Evolutionary conservation across 2,797 vertebrate genomes (phyloP), one percentile per base, ranked within the genome.

Genomic region (Pseudomugil tenellus): DNA sequence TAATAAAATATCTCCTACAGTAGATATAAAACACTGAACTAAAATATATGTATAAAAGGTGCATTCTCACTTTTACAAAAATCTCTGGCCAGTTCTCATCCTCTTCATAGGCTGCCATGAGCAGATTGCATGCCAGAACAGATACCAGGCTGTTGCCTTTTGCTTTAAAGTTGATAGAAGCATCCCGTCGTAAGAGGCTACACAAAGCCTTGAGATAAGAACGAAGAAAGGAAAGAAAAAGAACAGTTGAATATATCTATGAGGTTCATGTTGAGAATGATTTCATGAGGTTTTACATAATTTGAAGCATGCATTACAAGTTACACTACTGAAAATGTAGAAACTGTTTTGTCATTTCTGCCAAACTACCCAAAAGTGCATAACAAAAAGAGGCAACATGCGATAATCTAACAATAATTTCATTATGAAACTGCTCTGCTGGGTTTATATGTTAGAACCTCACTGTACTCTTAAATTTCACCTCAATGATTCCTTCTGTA

Each of bases 81-180:
- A 99, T 98, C 88, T 99, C 98, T 0, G 98, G 98, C 98, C 98
- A 99, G 92, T 99, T 99, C 83, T 99, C 98, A 0, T 99, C 98
- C 69, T 99, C 98, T 78, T 99, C 98, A 0, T 99, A 99, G 0
- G 98, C 98, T 0, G 98, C 98, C 98, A 99, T 99, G 67, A 99
- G 95, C 23, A 99, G 94, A 85, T 96, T 99, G 70, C 98, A 98
- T 12, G 97, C 95, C 52, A 99, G 88, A 71, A 99, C 97, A 0
- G 98, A 98, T 58, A 99, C 98, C 0, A 99, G 92, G 78, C 96
- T 98, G 72, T 99, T 99, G 10, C 98, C 98, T 87, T 99, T 99
- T 55, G 98, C 96, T 89, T 99, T 99, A 82, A 99, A 99, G 88
- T 97, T 99, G 85, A 99, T 96, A 0, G 98, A 96, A 66, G 97